These are phyloP conservation scores for Micromys minutus DNA, from an alignment of 2,113 vertebrate species.

Conservation along the genomic window DNA sequence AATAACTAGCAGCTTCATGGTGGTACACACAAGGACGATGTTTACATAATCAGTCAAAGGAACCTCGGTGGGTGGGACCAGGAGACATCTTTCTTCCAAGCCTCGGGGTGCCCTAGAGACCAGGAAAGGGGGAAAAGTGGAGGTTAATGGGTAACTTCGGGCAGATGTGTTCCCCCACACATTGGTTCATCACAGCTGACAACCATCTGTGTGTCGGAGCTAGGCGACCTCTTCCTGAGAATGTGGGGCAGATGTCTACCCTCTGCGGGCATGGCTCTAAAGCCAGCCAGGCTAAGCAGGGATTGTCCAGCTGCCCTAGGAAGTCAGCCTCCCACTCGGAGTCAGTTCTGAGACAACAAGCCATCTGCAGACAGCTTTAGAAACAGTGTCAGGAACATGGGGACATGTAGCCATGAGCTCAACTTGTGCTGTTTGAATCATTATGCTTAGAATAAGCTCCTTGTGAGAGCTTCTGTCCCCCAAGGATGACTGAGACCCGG, in stretches of 20 bases:
- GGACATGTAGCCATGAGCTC: not conserved
- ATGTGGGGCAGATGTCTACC: not conserved
- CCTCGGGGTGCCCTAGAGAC: constrained; percentile 93
- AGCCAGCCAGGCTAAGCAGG: not conserved
- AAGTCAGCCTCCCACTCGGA: not conserved
- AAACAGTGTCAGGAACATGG: not conserved
- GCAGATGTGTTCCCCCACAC: not conserved
- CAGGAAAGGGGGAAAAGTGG: not conserved
- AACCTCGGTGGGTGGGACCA: constrained; percentile 91
- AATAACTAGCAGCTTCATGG: constrained; percentile 88
- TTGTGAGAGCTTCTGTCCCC: not conserved
- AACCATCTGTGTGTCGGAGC: not conserved
- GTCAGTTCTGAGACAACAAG: not conserved
- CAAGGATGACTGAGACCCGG: not conserved
- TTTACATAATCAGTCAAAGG: constrained; percentile 89
- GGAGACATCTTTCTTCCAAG: constrained; percentile 95
- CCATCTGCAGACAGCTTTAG: not conserved
- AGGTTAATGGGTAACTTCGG: constrained; percentile 30
- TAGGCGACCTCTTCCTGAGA: not conserved
- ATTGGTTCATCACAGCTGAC: not conserved
- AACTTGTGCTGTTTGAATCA: not conserved
- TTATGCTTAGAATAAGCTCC: not conserved
- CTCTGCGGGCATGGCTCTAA: not conserved
- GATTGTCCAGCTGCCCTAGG: not conserved
- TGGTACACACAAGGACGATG: constrained; percentile 70